Evolutionary conservation across 1,140 invertebrate genomes (phyloP), one percentile per base, ranked within the genome.

Genomic region (Drosophila bocqueti): DNA sequence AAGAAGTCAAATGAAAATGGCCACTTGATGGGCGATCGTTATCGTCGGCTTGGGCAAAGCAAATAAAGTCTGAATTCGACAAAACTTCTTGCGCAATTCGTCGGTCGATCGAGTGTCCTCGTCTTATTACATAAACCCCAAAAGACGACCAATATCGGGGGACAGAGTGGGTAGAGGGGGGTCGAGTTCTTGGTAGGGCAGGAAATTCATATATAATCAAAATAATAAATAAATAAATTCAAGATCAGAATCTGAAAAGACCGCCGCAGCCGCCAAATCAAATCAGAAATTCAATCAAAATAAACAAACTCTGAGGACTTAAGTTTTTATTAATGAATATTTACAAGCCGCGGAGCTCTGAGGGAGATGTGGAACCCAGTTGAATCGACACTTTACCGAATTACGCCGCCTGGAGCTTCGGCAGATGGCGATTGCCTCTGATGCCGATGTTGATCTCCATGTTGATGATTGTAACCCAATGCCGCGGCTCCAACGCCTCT

Each of bases 51-150:
- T 38, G 45, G 29, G n/a, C 34, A 31, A 71, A 34, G 40, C 58
- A 52, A 36, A 76, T 59, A 57, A 66, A 72, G 61, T 54, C 62
- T 36, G 60, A 79, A 73, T 75, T 84, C 77, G 45, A 76, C 65
- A 72, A 63, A 86, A 83, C 34, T 58, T 85, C 83, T 87, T 89
- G 84, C 77, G 81, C 84, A 87, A 87, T 45, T 61, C 59, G 59
- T 26, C 58, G 62, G 59, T 49, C 66, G 62, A 59, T 60, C 66
- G 65, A 55, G 65, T 69, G 79, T 49, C 50, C 69, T 29, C 15
- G 43, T 67, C 77, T 81, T 52, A 67, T 87, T 89, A 75, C 73
- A 89, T 83, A 87, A 89, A 75, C 65, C 42, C 38, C 46, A n/a
- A 40, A 49, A 34, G 42, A 16, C 10, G 31, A 45, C 31, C 43